phyloP scores from a whole-genome alignment of 2,797 vertebrate species.

The Sternotherus odoratus region DNA sequence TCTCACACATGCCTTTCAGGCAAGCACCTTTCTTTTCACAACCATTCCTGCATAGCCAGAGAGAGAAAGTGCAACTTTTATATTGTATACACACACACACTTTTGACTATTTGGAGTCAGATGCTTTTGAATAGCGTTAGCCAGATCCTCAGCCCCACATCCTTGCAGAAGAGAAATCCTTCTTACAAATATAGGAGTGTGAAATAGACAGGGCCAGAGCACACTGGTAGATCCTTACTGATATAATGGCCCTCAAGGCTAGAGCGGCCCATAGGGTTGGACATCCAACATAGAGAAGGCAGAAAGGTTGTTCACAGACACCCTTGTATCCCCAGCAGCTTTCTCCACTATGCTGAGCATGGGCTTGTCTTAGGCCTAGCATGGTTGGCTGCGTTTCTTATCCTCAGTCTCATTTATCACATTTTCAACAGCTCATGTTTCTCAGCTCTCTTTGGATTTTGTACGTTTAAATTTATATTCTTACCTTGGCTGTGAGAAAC shows the following conservation, averaged over 20 bases:
- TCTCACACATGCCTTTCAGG: too few species aligned
- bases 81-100: neutral
- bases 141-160: neutral
- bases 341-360: neutral
- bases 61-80: too few species aligned
- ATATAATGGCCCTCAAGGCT: neutral
- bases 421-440: neutral
- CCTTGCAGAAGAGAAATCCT: neutral
- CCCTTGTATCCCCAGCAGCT: neutral
- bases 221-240: neutral
- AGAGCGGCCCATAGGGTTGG: neutral
- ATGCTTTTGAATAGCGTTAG: neutral
- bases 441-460: neutral
- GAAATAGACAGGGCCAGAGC: neutral
- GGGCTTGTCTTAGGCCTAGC: neutral
- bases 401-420: neutral
- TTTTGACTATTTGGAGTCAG: neutral
- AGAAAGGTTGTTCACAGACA: neutral
- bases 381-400: neutral
- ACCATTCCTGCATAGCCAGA: neutral
- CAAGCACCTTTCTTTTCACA: neutral
- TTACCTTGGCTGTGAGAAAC: conserved; percentile 87
- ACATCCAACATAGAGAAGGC: neutral
- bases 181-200: neutral
- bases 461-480: neutral